A percentile compares a stretch with the other conserved stretches of the same genome.
Conservation (phyloP, 2,797 vertebrate species). For the Acrocephalus scirpaceus region DNA sequence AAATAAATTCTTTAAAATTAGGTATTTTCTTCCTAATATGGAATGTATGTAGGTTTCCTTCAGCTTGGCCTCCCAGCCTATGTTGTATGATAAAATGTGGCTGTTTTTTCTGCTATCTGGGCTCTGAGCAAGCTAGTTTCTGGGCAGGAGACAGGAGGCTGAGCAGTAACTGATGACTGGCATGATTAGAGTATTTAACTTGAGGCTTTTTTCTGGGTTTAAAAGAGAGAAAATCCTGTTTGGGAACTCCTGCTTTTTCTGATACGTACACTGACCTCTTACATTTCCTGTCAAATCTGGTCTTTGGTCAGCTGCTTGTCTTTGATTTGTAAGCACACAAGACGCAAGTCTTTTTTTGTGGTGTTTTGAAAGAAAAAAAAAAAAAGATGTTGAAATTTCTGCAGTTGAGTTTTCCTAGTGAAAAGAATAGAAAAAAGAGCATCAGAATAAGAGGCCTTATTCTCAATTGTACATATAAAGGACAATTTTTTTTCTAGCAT, state of each 20-base stretch:
- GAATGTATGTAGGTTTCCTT: slow-evolving; percentile 53
- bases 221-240: slow-evolving; percentile 52
- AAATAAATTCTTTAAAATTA: slow-evolving; percentile 37
- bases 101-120: slow-evolving; percentile 67
- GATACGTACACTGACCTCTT: not conserved
- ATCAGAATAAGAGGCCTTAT: not conserved
- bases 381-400: not conserved
- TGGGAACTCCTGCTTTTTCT: slow-evolving; percentile 27
- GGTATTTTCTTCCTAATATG: slow-evolving; percentile 35
- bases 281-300: not conserved
- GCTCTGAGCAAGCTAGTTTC: slow-evolving; percentile 72
- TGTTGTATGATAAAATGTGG: slow-evolving; percentile 63
- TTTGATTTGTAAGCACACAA: not conserved
- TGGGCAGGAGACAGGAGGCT: slow-evolving; percentile 65
- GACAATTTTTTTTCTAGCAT: not conserved
- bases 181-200: slow-evolving; percentile 63
- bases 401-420: not conserved
- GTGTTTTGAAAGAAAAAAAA: not conserved
- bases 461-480: not conserved
- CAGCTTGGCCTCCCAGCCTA: slow-evolving; percentile 42
- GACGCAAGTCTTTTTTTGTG: not conserved
- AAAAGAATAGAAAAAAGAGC: not conserved
- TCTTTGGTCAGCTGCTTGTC: not conserved
- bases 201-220: slow-evolving; percentile 51
- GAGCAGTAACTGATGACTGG: slow-evolving; percentile 64